Evolutionary conservation across 2,888 invertebrate genomes (phyloP).

Genomic region (Pristionchus japonicus): DNA sequence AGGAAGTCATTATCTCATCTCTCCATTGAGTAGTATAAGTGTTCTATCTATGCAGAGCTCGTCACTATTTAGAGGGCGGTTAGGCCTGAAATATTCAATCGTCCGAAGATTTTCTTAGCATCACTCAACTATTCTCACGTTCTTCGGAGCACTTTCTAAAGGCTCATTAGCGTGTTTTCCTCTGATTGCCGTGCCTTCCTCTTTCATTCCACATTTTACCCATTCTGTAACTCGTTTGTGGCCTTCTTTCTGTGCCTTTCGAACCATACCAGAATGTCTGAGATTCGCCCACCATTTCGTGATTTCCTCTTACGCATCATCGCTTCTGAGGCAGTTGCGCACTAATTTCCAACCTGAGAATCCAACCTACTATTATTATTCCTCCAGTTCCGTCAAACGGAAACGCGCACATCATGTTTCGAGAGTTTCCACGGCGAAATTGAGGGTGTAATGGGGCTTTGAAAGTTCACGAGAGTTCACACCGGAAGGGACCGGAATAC

Average conservation of each 20-base stretch:
- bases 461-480: slow-evolving; percentile 3
- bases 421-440: neutral
- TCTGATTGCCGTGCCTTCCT: neutral
- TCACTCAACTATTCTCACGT: neutral
- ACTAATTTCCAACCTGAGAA: neutral
- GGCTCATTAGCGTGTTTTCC: neutral
- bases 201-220: neutral
- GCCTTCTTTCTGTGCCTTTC: neutral
- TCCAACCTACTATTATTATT: neutral
- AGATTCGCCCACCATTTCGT: neutral
- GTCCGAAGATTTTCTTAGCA: neutral
- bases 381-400: neutral
- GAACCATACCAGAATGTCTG: neutral
- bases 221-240: neutral
- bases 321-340: neutral
- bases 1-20: neutral
- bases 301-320: neutral
- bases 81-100: neutral
- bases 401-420: neutral
- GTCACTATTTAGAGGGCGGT: slow-evolving; percentile 1
- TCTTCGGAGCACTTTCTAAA: neutral
- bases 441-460: slow-evolving; percentile 9
- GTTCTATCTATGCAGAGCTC: neutral
- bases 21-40: neutral
- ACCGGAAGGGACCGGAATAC: neutral